Evolutionary conservation across 2,797 vertebrate genomes (phyloP).

Genomic region (Melanotaenia boesemani): DNA sequence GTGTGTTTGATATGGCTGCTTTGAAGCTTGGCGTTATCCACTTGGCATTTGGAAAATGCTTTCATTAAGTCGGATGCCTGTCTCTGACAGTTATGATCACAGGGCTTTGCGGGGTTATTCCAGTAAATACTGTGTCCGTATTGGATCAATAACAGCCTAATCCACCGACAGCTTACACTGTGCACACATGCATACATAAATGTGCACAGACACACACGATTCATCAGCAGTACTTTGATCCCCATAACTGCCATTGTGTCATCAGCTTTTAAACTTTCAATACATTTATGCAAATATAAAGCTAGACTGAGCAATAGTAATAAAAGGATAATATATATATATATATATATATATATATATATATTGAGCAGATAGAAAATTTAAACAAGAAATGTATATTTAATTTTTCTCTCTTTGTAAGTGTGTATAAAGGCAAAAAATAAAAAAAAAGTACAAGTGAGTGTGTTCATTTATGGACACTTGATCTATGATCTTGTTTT

Average conservation of each 20-base stretch:
- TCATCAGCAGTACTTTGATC: slow-evolving; percentile 47
- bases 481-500: no score
- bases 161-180: slow-evolving; percentile 46
- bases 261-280: slow-evolving; percentile 55
- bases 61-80: slow-evolving; percentile 68
- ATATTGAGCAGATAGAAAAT: no score
- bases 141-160: slow-evolving; percentile 74
- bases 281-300: slow-evolving; percentile 37
- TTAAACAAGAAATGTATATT: no score
- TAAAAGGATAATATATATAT: no score
- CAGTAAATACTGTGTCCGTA: slow-evolving; percentile 71
- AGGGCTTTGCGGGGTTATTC: slow-evolving; percentile 68
- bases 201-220: slow-evolving; percentile 16
- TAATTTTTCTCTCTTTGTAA: no score
- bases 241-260: slow-evolving; percentile 49
- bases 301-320: slow-evolving; percentile 27
- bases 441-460: no score
- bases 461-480: no score
- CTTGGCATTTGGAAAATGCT: slow-evolving; percentile 69
- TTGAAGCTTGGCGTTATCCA: slow-evolving; percentile 53
- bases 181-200: slow-evolving; percentile 9
- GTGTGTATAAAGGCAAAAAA: no score
- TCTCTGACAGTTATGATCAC: slow-evolving; percentile 73
- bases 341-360: no score
- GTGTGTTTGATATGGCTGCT: slow-evolving; percentile 29